A percentile compares a stretch with the other conserved stretches of the same genome.
These are phyloP conservation scores for Athalia circularis DNA, from an alignment of 2,888 invertebrate genomes.

Conservation along the genomic window DNA sequence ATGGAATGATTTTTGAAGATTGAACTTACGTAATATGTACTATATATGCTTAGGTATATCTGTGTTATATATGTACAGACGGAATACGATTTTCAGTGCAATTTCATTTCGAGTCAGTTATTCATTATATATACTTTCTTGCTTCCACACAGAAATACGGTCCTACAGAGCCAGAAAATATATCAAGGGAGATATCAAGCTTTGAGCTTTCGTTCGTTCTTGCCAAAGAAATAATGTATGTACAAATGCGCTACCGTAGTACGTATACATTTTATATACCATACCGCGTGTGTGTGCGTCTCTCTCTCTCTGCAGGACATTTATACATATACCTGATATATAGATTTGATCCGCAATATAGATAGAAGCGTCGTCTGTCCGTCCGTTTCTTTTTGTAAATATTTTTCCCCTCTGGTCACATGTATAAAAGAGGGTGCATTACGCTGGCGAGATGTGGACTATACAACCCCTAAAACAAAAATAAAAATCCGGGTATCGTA, in stretches of 20 bases:
- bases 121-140: too few species aligned
- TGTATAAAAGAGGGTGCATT: background rate
- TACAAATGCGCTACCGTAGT: background rate
- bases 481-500: background rate
- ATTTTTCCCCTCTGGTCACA: background rate
- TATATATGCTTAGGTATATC: too few species aligned
- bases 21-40: too few species aligned
- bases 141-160: background rate
- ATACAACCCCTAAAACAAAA: background rate
- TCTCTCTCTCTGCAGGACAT: background rate
- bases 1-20: too few species aligned
- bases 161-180: background rate
- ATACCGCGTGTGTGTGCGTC: background rate
- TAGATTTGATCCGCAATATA: background rate
- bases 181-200: conserved; percentile 9
- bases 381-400: too few species aligned
- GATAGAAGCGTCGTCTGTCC: too few species aligned
- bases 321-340: background rate
- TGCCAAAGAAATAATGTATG: conserved; percentile 30
- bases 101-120: too few species aligned
- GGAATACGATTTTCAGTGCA: too few species aligned
- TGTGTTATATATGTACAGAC: too few species aligned
- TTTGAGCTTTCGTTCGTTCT: conserved; percentile 25
- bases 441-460: conserved; percentile 1
- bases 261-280: background rate